phyloP scores from a whole-genome alignment of 2,113 vertebrate species.

The Pterocles orientalis region DNA sequence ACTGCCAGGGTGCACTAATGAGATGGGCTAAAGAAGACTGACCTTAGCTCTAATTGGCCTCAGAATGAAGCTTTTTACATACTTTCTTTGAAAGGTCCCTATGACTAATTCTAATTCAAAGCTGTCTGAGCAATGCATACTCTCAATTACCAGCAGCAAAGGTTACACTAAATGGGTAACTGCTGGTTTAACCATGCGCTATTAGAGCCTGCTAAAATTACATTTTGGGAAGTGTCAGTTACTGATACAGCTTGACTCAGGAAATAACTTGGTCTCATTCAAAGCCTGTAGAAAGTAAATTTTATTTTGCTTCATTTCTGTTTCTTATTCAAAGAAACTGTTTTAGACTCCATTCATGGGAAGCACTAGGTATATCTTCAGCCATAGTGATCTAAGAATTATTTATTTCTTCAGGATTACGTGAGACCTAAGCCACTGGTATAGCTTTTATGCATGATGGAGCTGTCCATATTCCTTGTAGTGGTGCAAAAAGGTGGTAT shows the following conservation, averaged over 20 bases:
- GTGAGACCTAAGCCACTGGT: not conserved
- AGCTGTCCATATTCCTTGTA: not conserved
- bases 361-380: not conserved
- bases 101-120: constrained; percentile 40
- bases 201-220: not conserved
- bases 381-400: not conserved
- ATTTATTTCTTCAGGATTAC: not conserved
- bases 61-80: constrained; percentile 18
- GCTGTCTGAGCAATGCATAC: constrained; percentile 9
- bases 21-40: constrained; percentile 29
- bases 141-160: constrained; percentile 45
- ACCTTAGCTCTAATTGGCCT: constrained; percentile 43
- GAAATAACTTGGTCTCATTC: not conserved
- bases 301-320: not conserved
- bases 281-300: not conserved
- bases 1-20: not conserved
- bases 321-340: not conserved
- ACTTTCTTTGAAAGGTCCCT: constrained; percentile 23
- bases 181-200: constrained; percentile 11
- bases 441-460: not conserved
- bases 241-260: not conserved
- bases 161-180: constrained; percentile 26
- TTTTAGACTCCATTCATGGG: not conserved
- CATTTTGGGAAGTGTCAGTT: not conserved
- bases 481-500: not conserved